phyloP scores from a whole-genome alignment of 2,888 invertebrate genomes.

The Ochropleura plecta region DNA sequence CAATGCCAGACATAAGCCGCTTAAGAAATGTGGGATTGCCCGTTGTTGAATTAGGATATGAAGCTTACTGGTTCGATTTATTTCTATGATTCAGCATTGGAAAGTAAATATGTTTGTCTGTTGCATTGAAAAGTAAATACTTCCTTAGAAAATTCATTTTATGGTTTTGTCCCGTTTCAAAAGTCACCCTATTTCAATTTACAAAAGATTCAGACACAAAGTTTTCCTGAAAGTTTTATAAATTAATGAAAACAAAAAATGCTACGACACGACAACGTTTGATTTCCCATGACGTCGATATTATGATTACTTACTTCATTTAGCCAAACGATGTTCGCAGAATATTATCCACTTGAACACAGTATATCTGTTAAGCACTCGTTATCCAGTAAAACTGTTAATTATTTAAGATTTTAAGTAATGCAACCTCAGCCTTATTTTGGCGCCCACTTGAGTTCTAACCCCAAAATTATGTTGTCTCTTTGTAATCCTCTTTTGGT shows the following conservation, averaged over 20 bases:
- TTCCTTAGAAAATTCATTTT: neutral
- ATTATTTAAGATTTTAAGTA: neutral
- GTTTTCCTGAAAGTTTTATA: neutral
- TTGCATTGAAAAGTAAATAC: constrained; percentile 9
- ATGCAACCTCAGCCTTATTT: constrained; percentile 14
- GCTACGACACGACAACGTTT: constrained; percentile 6
- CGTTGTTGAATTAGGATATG: neutral
- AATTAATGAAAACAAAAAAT: constrained; percentile 6
- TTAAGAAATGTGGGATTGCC: constrained; percentile 5
- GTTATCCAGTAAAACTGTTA: neutral
- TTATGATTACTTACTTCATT: neutral
- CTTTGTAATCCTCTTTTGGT: constrained; percentile 24
- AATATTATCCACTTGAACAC: neutral
- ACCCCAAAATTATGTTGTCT: neutral
- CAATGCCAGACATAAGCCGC: constrained; percentile 2
- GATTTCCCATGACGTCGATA: constrained; percentile 15
- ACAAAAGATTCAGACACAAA: neutral
- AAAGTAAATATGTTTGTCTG: neutral
- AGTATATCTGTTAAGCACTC: neutral
- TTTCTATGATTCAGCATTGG: constrained; percentile 6
- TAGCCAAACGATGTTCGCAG: neutral
- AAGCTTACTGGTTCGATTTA: neutral
- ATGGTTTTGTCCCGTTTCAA: neutral
- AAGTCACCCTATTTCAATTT: neutral
- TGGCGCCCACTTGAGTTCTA: neutral